phyloP scores from a whole-genome alignment of 2,888 invertebrate genomes.

The Isoperla grammatica region DNA sequence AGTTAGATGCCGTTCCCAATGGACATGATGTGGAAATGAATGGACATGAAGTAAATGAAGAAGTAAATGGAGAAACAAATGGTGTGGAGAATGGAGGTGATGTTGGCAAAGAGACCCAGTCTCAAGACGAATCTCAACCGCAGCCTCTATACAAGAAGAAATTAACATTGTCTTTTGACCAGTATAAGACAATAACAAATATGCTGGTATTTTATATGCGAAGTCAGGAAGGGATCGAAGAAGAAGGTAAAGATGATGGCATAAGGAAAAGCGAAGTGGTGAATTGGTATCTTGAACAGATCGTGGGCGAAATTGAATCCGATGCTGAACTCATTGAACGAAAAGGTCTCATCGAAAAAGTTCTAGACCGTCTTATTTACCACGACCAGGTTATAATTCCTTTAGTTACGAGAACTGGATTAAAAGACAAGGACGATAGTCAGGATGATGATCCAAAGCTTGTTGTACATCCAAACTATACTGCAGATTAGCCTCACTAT shows the following conservation, averaged over 20 bases:
- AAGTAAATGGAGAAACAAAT: conserved; percentile 8
- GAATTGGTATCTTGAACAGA: conserved; percentile 88
- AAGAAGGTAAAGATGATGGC: conserved; percentile 37
- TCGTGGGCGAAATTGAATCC: conserved; percentile 80
- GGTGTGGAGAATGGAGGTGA: conserved; percentile 16
- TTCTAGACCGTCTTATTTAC: conserved; percentile 84
- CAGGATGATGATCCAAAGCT: conserved; percentile 72
- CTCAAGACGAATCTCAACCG: not conserved
- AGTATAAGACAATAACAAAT: conserved; percentile 88
- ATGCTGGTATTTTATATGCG: conserved; percentile 88
- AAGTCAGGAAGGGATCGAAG: conserved; percentile 59
- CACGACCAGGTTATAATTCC: conserved; percentile 82
- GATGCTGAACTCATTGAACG: conserved; percentile 86
- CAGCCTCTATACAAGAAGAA: conserved; percentile 42
- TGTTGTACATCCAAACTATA: conserved; percentile 95
- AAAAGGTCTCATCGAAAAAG: conserved; percentile 87
- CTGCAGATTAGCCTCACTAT: conserved; percentile 55
- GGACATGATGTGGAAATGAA: conserved; percentile 35
- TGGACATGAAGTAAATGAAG: conserved; percentile 13
- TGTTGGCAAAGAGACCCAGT: not conserved
- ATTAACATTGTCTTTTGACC: conserved; percentile 80
- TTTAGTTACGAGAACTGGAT: conserved; percentile 51
- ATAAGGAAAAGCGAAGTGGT: conserved; percentile 72
- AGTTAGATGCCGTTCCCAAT: conserved; percentile 52
- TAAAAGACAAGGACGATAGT: conserved; percentile 42